These are phyloP conservation scores for Hoplias malabaricus DNA, from an alignment of 2,113 vertebrate genomes.

Conservation along the genomic window DNA sequence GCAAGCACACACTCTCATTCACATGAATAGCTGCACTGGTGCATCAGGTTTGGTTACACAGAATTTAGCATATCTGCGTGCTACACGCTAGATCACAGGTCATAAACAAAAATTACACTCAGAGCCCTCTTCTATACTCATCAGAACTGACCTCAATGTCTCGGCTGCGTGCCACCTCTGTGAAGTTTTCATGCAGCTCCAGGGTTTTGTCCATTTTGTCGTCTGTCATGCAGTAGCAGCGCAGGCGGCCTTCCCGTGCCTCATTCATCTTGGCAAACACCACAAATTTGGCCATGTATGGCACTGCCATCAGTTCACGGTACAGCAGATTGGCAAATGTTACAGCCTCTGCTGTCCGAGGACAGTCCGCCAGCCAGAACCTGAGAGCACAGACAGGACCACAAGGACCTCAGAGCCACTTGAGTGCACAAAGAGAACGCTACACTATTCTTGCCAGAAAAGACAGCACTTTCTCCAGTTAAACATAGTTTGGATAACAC, in stretches of 20 bases:
- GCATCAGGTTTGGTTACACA: no score
- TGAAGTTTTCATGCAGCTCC: constrained; percentile 96
- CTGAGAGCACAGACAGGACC: constrained; percentile 62
- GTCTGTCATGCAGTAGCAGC: constrained; percentile 98
- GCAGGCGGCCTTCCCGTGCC: constrained; percentile 87
- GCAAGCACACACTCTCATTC: no score
- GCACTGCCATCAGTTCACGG: constrained; percentile 88
- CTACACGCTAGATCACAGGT: neutral
- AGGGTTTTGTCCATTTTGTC: constrained; percentile 98
- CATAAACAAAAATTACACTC: neutral
- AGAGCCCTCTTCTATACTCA: neutral
- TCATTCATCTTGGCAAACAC: constrained; percentile 98
- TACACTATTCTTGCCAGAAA: neutral
- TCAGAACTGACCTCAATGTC: constrained; percentile 88
- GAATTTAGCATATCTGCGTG: no score
- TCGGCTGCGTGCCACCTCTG: constrained; percentile 92
- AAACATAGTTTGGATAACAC: no score
- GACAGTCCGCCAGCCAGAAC: constrained; percentile 97
- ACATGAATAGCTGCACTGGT: no score
- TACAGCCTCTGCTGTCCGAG: constrained; percentile 89
- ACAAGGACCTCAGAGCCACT: neutral
- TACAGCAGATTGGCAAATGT: constrained; percentile 92
- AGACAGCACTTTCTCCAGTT: neutral
- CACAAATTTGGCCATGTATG: constrained; percentile 98
- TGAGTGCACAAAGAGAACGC: neutral